These are phyloP conservation scores for Gorsachius magnificus DNA, from an alignment of 2,797 vertebrate genomes.

Conservation along the genomic window DNA sequence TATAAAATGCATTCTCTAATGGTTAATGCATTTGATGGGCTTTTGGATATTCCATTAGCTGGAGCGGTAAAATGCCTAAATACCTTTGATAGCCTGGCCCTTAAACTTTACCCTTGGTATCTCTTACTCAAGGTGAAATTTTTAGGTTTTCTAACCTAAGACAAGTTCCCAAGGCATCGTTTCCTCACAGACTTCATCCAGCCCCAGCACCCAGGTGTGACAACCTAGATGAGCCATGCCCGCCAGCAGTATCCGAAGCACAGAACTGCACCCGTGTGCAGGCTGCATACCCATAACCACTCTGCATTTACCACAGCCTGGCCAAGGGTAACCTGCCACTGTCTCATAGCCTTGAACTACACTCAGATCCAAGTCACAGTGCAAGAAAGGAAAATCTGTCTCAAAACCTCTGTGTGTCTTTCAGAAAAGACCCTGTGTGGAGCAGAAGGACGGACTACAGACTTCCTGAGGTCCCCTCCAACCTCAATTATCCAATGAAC, in stretches of 20 bases:
- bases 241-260: background rate
- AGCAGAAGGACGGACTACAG: background rate
- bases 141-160: background rate
- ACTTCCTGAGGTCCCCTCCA: background rate
- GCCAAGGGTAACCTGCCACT: background rate
- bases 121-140: background rate
- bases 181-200: background rate
- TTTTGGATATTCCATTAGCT: background rate
- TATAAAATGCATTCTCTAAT: background rate
- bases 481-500: background rate
- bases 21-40: background rate
- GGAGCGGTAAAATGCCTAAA: background rate
- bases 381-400: background rate
- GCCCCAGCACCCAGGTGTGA: fast-evolving
- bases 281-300: background rate
- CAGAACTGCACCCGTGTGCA: background rate
- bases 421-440: background rate
- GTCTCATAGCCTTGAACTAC: background rate
- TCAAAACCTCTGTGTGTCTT: background rate
- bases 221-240: background rate
- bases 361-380: background rate
- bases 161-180: background rate
- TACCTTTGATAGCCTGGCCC: background rate
- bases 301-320: background rate
- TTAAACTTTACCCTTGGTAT: background rate